These are phyloP conservation scores for Sitta carolinensis DNA, from an alignment of 2,797 vertebrate species.

Conservation along the genomic window DNA sequence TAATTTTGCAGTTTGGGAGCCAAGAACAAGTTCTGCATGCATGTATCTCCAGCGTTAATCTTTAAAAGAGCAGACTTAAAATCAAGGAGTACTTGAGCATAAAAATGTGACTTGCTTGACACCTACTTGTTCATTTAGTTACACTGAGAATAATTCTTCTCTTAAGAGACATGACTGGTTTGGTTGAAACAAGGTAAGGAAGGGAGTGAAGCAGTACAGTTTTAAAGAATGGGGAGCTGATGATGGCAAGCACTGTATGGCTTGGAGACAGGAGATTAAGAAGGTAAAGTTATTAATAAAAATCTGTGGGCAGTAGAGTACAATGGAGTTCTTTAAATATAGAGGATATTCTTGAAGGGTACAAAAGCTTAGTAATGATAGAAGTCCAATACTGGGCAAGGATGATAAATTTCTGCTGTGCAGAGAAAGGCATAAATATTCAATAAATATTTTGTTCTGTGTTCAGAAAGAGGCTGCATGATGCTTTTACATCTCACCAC, in stretches of 20 bases:
- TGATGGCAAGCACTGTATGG: neutral
- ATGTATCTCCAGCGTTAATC: neutral
- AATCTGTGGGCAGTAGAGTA: constrained; percentile 33
- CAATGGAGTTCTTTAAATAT: constrained; percentile 26
- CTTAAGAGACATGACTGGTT: neutral
- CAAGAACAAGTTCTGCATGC: neutral
- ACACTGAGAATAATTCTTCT: neutral
- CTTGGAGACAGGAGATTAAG: neutral
- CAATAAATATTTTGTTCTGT: constrained; percentile 59
- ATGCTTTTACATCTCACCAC: constrained; percentile 32
- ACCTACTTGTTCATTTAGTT: neutral
- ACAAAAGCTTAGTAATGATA: constrained; percentile 19
- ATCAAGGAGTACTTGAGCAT: neutral
- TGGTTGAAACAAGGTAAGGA: constrained; percentile 18
- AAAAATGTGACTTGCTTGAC: neutral
- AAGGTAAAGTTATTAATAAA: constrained; percentile 57
- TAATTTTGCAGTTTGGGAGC: neutral
- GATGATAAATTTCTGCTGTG: constrained; percentile 41
- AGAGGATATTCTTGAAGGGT: constrained; percentile 28
- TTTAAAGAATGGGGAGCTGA: neutral
- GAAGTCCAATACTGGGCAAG: neutral
- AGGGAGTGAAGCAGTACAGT: neutral
- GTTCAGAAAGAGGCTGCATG: constrained; percentile 31
- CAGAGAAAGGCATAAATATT: constrained; percentile 45
- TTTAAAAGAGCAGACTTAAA: neutral